Conservation (phyloP, 1,140 invertebrate species). For the Hetaerina americana region DNA sequence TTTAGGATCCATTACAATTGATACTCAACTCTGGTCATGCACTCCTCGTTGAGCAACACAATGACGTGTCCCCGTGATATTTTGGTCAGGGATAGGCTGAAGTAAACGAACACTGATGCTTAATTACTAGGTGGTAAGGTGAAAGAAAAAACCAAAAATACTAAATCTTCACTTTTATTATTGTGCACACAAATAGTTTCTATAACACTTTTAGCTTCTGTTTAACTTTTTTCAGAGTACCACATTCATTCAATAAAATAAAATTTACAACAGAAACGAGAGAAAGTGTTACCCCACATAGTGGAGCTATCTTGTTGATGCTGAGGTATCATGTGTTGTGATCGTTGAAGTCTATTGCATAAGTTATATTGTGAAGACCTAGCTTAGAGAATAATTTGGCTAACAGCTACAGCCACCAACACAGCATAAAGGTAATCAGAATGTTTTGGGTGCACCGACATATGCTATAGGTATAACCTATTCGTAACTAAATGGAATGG, state of each 20-base stretch:
- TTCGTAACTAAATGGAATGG: not conserved
- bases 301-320: not conserved
- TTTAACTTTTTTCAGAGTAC: not conserved
- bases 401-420: not conserved
- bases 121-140: too few species aligned
- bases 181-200: not conserved
- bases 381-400: not conserved
- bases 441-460: not conserved
- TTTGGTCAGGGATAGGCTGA: too few species aligned
- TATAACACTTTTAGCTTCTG: not conserved
- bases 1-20: too few species aligned
- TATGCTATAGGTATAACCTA: not conserved
- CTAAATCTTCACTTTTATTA: not conserved
- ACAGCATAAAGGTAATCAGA: not conserved
- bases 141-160: too few species aligned
- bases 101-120: too few species aligned
- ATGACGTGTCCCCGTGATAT: too few species aligned
- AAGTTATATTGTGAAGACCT: too few species aligned
- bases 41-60: too few species aligned
- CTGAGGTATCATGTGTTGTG: not conserved
- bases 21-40: too few species aligned
- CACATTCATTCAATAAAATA: conserved; percentile 1
- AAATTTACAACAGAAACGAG: not conserved
- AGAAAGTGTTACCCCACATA: not conserved
- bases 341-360: not conserved